Base-by-base conservation (phyloP, 2,888 invertebrate genomes). In the Geotrupes spiniger region DNA sequence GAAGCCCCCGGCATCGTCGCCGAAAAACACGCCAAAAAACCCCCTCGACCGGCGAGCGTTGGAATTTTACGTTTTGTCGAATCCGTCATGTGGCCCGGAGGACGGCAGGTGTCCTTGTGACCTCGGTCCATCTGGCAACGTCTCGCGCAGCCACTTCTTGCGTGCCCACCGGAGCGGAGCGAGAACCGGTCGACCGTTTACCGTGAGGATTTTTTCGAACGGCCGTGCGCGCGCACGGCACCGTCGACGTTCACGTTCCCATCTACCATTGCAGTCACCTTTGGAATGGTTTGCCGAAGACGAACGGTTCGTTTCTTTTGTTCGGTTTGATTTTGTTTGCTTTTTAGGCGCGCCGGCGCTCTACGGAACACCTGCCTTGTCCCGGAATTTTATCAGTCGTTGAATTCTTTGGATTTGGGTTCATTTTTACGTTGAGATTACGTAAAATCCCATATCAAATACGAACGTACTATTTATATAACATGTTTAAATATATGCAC, bases 81-180 rank as follows among this genome's bases (percentile, higher is more conserved):
- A 15, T 12, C 33, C 33, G 33, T 33, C 33, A 15, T 12, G 9
- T 33, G 33, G 33, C 33, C 33, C 15, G 45, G 40, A 40, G 44
- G 36, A 44, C 40, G 49, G 49, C 49, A 49, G 49, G 49, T 49
- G 49, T 49, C 42, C 39, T 40, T 29, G 41, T 49, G 49, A 49
- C 49, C 49, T 49, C 49, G 49, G 41, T 12, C 28, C 11, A 45
- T 4, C n/a, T 36, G 49, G 49, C 49, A 49, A 49, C 49, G 42
- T 45, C 41, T 43, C 44, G 39, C 12, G 5, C 4, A 14, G 33
- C 33, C 15, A 29, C 29, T 5, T 29, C 12, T 29, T 29, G 29
- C n/a, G n/a, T 21, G 21, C 33, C 4, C 12, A 12, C 9, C 12
- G 33, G n/a, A 15, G n/a, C 4, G 2, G 33, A 11, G 33, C n/a